Base-by-base conservation (phyloP, 2,797 vertebrate species). In the Clarias laeviceps region DNA sequence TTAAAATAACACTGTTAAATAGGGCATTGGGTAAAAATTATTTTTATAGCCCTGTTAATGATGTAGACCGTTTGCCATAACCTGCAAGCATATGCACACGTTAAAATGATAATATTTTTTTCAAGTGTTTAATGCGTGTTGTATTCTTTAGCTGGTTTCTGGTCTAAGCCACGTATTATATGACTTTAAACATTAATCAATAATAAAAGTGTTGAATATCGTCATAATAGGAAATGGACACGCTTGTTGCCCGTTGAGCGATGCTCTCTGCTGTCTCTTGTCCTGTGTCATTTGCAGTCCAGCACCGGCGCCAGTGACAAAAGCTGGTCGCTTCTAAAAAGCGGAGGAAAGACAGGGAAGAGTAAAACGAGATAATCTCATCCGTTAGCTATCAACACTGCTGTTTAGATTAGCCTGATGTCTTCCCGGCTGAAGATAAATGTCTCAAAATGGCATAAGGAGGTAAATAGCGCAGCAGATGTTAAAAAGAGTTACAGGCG, bases 291-390 rank as follows among this genome's bases (percentile, higher is more conserved):
- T 61, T 66, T 84, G 86, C 91, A 91, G 85, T 90, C 91, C 92
- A 90, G 92, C 92, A 89, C 91, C 92, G 94, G 94, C 94, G 95
- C 94, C 95, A 95, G 87, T 82, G 88, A 94, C 91, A 91, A 93
- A 92, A 93, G 92, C 91, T 93, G 90, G 85, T 90, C 89, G 89
- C 92, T 90, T 86, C 91, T 92, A 88, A 95, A 93, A 92, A 89
- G 88, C 81, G 86, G 91, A 90, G 91, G 93, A 92, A 95, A 92
- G 93, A 93, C 93, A 92, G 89, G 80, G 90, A 85, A 90, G 80
- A 88, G 88, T 87, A 88, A 89, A 91, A 90, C 88, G 91, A 92
- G 91, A 92, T 92, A 93, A 96, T 95, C 94, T 93, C 93, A 94
- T 94, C 93, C 93, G 92, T 91, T 93, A 91, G 86, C 93, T 92